Evolutionary conservation across 2,797 vertebrate species (phyloP).

Genomic region (Hipposideros larvatus): DNA sequence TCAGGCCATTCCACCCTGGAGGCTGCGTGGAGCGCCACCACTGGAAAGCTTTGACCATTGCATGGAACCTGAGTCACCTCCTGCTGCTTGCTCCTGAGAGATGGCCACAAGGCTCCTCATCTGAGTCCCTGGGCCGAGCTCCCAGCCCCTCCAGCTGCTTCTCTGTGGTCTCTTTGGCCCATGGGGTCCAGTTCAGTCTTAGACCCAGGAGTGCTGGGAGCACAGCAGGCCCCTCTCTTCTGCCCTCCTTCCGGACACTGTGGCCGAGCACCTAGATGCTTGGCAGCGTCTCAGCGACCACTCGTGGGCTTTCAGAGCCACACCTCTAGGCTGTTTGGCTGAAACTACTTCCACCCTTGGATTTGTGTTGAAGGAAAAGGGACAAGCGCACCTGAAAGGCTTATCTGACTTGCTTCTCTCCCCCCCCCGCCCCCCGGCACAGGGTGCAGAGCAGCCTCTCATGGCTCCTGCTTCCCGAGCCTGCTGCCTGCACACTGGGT

Average conservation of each 20-base stretch:
- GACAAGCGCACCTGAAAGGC: neutral
- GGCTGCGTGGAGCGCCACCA: accelerated
- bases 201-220: neutral
- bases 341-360: neutral
- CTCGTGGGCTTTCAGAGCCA: neutral
- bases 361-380: neutral
- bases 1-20: neutral
- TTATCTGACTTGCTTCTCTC: accelerated
- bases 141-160: neutral
- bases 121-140: neutral
- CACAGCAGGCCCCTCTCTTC: neutral
- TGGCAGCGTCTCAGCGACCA: neutral
- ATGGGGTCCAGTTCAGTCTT: neutral
- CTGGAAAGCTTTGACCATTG: neutral
- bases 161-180: neutral
- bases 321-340: neutral
- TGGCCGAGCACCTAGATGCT: neutral
- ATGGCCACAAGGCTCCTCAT: neutral
- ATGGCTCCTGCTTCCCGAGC: neutral
- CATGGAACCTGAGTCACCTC: neutral
- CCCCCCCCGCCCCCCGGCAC: neutral
- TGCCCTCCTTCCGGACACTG: neutral
- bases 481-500: neutral
- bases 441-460: neutral
- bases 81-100: neutral